Percentiles rank a stretch among this genome's conserved stretches.
Conservation (phyloP, 2,888 invertebrate genomes). For the Sinentomon sp. region DNA sequence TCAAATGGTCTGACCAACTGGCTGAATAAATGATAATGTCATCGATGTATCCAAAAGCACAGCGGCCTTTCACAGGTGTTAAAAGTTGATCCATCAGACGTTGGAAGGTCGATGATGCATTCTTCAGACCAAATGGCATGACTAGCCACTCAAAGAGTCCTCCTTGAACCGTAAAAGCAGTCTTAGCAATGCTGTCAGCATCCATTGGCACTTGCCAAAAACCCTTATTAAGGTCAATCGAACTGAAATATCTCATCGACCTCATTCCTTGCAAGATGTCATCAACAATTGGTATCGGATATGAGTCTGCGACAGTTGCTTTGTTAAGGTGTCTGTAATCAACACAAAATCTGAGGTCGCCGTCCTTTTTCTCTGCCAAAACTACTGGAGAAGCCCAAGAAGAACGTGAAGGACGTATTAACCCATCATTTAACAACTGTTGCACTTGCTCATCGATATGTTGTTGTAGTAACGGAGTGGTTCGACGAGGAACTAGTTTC, state of each 20-base stretch:
- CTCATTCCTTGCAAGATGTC: too few species aligned
- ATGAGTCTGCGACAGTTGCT: not conserved
- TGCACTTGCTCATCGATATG: too few species aligned
- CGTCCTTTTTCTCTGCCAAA: constrained; percentile 5
- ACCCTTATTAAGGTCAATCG: too few species aligned
- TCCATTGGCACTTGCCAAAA: too few species aligned
- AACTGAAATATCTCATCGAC: too few species aligned
- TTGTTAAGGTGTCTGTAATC: constrained; percentile 2
- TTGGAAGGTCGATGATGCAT: constrained; percentile 17
- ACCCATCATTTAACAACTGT: not conserved
- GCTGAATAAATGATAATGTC: constrained; percentile 16
- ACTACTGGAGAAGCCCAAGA: constrained; percentile 5
- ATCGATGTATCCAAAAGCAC: constrained; percentile 16
- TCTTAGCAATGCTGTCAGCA: too few species aligned
- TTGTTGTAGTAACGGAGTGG: too few species aligned
- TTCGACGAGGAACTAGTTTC: too few species aligned
- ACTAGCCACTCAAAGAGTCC: constrained; percentile 16
- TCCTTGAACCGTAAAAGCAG: constrained; percentile 17
- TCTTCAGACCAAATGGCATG: constrained; percentile 14
- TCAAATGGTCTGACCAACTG: constrained; percentile 15
- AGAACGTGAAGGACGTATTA: not conserved
- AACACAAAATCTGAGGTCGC: constrained; percentile 2
- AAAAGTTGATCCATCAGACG: constrained; percentile 12
- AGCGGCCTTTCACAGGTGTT: not conserved
- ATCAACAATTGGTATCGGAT: too few species aligned